Evolutionary conservation across 2,888 invertebrate species (phyloP), one percentile per base, ranked within the genome.

Genomic region (Chrysomela aeneicollis): DNA sequence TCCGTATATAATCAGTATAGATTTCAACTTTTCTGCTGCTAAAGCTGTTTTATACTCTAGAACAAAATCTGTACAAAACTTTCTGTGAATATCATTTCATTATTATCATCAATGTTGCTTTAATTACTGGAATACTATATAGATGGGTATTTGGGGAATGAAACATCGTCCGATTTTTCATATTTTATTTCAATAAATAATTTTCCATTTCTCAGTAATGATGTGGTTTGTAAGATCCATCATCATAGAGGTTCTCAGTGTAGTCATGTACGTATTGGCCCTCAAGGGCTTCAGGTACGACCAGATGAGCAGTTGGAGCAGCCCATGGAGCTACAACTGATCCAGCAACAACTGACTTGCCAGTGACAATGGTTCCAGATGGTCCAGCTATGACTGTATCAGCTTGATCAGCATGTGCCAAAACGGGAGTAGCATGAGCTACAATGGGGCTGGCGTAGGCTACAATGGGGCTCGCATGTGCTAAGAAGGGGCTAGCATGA

Each of bases 141-240:
- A 26, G 6, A 5, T 26, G 3, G 6, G 26, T 26, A 5, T 6
- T 5, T 26, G 6, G 4, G 6, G 3, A 26, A 26, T 26, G 26
- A 26, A 26, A 26, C 4, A 26, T 26, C 26, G 26, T 26, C 6
- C 26, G 26, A 26, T 26, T 15, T 42, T 42, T n/a, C 2, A 30
- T 15, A 30, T 32, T 35, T 53, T 19, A 53, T 35, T 53, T 15
- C 1, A 42, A 42, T 42, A 15, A 42, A 42, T 42, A 42, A n/a
- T 15, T 10, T 15, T 15, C 4, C 15, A 42, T 15, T 2, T 15
- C n/a, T 42, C 42, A 42, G 21, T 64, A 55, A 18, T 42, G 30
- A 46, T 64, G 60, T 6, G 74, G 74, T 63, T 72, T 76, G 74
- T 77, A 77, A 46, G 75, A 75, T 37, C 77, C 77, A 68, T 77